Conservation (phyloP, 2,113 vertebrate species). For the Diphyllodes magnificus region DNA sequence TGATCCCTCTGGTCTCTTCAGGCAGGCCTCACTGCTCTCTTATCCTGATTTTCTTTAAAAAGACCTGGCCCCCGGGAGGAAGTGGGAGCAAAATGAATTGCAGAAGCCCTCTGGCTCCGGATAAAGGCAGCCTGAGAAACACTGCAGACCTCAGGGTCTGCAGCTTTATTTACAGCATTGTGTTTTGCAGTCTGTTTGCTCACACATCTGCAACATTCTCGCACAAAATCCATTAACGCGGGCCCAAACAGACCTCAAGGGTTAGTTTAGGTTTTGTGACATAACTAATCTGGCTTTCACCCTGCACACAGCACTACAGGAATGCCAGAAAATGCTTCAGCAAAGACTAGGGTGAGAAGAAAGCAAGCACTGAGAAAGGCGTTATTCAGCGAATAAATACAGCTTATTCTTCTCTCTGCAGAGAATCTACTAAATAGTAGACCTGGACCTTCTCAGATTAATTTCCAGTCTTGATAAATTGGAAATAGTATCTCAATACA, state of each 20-base stretch:
- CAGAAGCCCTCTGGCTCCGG: neutral
- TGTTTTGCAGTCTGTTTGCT: neutral
- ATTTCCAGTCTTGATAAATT: neutral
- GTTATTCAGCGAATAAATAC: neutral
- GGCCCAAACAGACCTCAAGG: neutral
- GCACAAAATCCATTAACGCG: neutral
- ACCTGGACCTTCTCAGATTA: neutral
- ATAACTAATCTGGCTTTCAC: neutral
- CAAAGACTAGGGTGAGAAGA: neutral
- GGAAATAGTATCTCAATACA: neutral
- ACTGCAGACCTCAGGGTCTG: neutral
- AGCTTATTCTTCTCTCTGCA: neutral
- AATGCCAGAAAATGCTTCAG: neutral
- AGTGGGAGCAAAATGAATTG: neutral
- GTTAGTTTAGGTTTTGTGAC: neutral
- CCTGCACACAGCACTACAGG: neutral
- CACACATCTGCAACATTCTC: neutral
- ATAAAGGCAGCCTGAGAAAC: neutral
- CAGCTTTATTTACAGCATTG: neutral
- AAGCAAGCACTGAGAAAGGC: neutral
- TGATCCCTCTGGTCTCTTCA: neutral
- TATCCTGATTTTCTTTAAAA: neutral
- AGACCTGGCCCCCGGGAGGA: neutral
- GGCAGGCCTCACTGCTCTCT: neutral
- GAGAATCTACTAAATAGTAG: neutral